A percentile compares a stretch with the other conserved stretches of the same genome.
Evolutionary conservation across 1,140 invertebrate genomes (phyloP).

Genomic region (Apis dorsata): DNA sequence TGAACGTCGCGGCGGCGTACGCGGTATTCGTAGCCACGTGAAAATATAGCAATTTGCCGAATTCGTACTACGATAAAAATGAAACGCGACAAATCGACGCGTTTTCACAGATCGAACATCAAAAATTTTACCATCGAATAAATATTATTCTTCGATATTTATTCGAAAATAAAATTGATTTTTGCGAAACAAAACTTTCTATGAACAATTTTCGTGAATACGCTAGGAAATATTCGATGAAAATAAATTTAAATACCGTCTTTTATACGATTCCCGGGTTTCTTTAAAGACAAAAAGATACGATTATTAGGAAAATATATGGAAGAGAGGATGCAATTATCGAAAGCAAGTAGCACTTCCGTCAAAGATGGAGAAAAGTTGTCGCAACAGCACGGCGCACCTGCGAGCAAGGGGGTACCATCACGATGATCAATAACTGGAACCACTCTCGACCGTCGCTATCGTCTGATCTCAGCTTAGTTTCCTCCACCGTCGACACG

Average conservation of each 20-base stretch:
- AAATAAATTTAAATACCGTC: too few species aligned
- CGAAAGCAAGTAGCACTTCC: not conserved
- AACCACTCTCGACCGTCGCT: conserved; percentile 57
- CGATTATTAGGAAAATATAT: too few species aligned
- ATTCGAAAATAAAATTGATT: too few species aligned
- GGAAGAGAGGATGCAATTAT: conserved; percentile 1
- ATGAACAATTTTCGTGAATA: too few species aligned
- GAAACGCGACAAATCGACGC: not conserved
- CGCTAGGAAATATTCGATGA: too few species aligned
- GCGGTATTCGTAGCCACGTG: not conserved
- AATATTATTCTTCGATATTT: too few species aligned
- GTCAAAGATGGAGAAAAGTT: conserved; percentile 11
- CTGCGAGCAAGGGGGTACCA: conserved; percentile 46
- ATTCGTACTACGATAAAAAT: not conserved
- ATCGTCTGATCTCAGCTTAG: conserved; percentile 62
- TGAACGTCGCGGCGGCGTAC: not conserved
- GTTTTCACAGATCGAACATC: too few species aligned
- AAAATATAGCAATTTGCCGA: not conserved
- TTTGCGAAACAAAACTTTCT: too few species aligned
- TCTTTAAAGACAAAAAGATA: not conserved
- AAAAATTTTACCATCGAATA: too few species aligned
- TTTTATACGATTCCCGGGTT: too few species aligned
- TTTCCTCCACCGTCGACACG: conserved; percentile 32
- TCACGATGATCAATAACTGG: conserved; percentile 68
- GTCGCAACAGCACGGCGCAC: conserved; percentile 36